Evolutionary conservation across 2,797 vertebrate genomes (phyloP), one percentile per base, ranked within the genome.

Genomic region (Catostomus latipinnis): DNA sequence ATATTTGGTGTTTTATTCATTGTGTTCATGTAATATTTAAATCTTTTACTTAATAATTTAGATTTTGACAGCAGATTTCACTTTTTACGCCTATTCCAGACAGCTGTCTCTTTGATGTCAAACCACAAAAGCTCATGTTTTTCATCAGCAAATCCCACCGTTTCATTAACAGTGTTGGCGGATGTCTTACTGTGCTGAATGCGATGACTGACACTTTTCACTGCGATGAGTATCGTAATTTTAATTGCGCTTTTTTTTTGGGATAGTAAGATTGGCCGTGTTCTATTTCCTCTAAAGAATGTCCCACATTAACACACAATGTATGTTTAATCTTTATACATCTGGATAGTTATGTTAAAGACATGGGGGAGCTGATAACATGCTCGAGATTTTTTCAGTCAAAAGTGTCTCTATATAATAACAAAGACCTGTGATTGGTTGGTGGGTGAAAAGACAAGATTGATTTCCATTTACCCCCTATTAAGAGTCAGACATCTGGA

Each of bases 401-500:
- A 56, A 50, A 71, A 74, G 8, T 16, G 11, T 46, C 45, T 48
- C 1, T 1, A n/a, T 48, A 48, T 48, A 48, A 93, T 92, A 89
- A 92, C 91, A 92, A 91, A 87, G 87, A 87, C 88, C 90, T 93
- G 83, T 92, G 90, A 93, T 94, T 94, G 92, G 90, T 78, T 87
- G 81, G 89, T 88, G 87, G 84, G 88, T 92, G 88, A 93, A 92
- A 91, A 12, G 61, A 49, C 85, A 88, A 87, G 90, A 93, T 93
- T 94, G 93, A 92, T 94, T 94, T 94, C 93, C 87, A 90, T 95
- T 95, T 95, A 92, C 88, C 91, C 87, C 82, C 91, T 91, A 89
- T 93, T 94, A 93, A 91, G 93, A 89, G 88, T 89, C 80, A 93
- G 91, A 93, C 93, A 95, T 95, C 93, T 96, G 95, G 89, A 92